Evolutionary conservation across 2,113 vertebrate genomes (phyloP).

Genomic region (Puffinus mauretanicus): DNA sequence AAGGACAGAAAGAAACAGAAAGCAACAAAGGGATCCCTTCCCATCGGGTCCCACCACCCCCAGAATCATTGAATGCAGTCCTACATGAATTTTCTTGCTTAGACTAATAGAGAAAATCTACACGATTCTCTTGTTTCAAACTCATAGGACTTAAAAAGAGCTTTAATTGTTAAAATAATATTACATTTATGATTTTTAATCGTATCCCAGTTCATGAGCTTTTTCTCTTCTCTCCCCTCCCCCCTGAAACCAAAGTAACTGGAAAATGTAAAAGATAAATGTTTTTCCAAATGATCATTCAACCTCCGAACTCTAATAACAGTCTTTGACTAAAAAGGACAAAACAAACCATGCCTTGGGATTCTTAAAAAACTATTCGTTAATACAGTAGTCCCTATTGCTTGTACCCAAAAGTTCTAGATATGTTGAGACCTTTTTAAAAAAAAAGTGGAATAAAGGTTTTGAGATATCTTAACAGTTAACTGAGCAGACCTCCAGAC

Average conservation of each 20-base stretch:
- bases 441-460: background rate
- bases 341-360: background rate
- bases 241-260: background rate
- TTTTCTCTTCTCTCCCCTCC: background rate
- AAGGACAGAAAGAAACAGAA: background rate
- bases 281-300: background rate
- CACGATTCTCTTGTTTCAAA: background rate
- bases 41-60: background rate
- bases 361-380: background rate
- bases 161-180: background rate
- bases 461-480: background rate
- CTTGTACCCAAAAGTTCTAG: fast-evolving
- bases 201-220: background rate
- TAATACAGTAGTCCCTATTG: background rate
- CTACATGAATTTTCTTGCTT: background rate
- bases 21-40: background rate
- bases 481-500: background rate
- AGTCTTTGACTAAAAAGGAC: background rate
- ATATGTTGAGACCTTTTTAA: background rate
- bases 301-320: background rate
- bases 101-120: background rate
- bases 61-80: background rate
- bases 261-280: background rate
- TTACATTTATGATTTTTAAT: background rate
- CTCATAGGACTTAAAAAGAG: background rate